A percentile compares a stretch with the other conserved stretches of the same genome.
These are phyloP conservation scores for Theristicus caerulescens DNA, from an alignment of 2,113 vertebrate genomes.

Conservation along the genomic window DNA sequence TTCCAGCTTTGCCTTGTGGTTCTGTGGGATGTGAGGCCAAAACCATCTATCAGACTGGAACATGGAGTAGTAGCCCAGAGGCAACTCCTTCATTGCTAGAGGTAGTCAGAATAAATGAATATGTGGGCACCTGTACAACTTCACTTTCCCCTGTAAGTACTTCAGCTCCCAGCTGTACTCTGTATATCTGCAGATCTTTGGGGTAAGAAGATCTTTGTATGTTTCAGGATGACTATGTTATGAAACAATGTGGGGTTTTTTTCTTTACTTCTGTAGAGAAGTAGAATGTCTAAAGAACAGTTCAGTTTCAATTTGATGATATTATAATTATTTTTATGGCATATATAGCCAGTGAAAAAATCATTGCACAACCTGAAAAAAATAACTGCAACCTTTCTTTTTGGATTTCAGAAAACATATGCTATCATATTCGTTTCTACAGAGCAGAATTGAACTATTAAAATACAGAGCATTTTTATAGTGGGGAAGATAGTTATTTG, in stretches of 20 bases:
- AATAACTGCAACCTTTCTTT: background rate
- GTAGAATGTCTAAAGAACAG: background rate
- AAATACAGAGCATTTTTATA: constrained; percentile 51
- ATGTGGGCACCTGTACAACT: background rate
- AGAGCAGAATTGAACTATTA: constrained; percentile 19
- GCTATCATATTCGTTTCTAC: background rate
- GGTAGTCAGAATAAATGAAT: background rate
- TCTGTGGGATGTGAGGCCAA: background rate
- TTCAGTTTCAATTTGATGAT: background rate
- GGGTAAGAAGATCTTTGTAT: background rate
- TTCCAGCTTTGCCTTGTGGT: background rate
- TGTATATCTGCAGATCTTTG: background rate
- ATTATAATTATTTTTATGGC: background rate
- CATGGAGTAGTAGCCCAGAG: background rate
- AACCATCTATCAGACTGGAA: background rate
- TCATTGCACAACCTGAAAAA: background rate
- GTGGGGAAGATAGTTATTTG: constrained; percentile 64
- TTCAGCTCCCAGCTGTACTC: background rate
- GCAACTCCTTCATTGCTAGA: background rate
- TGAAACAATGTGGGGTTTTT: background rate
- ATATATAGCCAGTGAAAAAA: background rate
- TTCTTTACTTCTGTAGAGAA: background rate
- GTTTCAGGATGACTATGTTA: background rate
- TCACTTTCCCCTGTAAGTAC: background rate
- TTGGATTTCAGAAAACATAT: constrained; percentile 39